Conservation (phyloP, 30 jellyfish, hydroid and myxozoan genomes). For the Aurelia sp. region DNA sequence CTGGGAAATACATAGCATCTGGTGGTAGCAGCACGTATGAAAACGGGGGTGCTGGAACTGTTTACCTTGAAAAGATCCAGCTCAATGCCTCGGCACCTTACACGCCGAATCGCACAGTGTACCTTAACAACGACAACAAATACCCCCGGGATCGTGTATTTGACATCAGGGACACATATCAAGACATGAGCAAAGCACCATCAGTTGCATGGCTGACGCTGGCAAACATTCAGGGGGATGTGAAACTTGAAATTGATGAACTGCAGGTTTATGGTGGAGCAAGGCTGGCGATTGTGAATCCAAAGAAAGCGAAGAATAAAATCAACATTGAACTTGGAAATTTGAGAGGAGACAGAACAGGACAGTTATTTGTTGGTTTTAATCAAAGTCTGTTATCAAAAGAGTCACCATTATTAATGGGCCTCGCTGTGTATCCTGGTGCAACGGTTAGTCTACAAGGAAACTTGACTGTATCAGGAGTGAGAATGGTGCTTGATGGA, state of each 20-base stretch:
- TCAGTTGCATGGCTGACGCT: constrained; percentile 72
- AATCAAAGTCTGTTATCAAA: constrained; percentile 63
- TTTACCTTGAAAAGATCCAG: constrained; percentile 53
- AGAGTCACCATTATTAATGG: constrained; percentile 66
- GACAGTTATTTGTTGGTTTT: constrained; percentile 54
- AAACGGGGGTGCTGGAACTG: constrained; percentile 74
- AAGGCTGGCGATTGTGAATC: constrained; percentile 43
- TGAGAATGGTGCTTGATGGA: constrained; percentile 69
- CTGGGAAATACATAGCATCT: constrained; percentile 44
- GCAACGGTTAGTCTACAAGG: constrained; percentile 70
- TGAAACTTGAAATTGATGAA: constrained; percentile 56
- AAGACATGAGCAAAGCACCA: constrained; percentile 46
- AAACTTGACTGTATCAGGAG: constrained; percentile 59
- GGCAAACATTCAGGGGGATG: constrained; percentile 39
- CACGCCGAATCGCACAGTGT: constrained; percentile 49
- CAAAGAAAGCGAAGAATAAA: constrained; percentile 14
- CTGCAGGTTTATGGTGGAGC: constrained; percentile 76
- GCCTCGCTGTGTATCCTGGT: constrained; percentile 73
- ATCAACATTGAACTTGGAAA: constrained; percentile 48
- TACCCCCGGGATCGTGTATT: constrained; percentile 58
- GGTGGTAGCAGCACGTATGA: constrained; percentile 63
- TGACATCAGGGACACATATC: constrained; percentile 48
- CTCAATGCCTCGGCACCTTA: constrained; percentile 27
- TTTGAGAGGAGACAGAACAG: constrained; percentile 58
- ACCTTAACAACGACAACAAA: constrained; percentile 39